phyloP scores from a whole-genome alignment of 2,113 vertebrate species.

The Callocephalon fimbriatum region DNA sequence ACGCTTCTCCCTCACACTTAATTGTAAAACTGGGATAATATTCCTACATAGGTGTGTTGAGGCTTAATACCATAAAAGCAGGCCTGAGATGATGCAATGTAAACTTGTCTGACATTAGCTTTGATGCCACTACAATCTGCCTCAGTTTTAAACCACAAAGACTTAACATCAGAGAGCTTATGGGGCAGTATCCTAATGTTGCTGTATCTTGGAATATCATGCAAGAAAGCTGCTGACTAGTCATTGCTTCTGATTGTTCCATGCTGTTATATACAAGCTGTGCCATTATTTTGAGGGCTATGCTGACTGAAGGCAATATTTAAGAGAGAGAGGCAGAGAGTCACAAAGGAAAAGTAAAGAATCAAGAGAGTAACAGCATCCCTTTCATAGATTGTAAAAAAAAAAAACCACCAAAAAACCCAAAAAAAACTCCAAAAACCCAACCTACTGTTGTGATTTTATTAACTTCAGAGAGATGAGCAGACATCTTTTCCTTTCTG shows the following conservation, averaged over 20 bases:
- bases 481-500: neutral
- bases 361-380: neutral
- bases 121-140: neutral
- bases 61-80: neutral
- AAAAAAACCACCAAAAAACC: neutral
- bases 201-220: neutral
- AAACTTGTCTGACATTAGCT: neutral
- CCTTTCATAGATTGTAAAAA: neutral
- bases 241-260: neutral
- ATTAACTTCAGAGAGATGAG: neutral
- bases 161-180: neutral
- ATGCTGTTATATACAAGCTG: neutral
- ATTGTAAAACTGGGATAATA: neutral
- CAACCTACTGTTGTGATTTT: neutral
- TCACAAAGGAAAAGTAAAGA: neutral
- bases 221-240: neutral
- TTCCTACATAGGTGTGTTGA: neutral
- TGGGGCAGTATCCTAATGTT: neutral
- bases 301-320: neutral
- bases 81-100: neutral
- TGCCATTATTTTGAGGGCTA: neutral
- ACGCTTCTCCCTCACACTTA: neutral
- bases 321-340: neutral
- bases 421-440: neutral
- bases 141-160: neutral